Percentiles rank a stretch among this genome's conserved stretches.
Conservation (phyloP, 2,888 invertebrate genomes). For the Morpho helenor region DNA sequence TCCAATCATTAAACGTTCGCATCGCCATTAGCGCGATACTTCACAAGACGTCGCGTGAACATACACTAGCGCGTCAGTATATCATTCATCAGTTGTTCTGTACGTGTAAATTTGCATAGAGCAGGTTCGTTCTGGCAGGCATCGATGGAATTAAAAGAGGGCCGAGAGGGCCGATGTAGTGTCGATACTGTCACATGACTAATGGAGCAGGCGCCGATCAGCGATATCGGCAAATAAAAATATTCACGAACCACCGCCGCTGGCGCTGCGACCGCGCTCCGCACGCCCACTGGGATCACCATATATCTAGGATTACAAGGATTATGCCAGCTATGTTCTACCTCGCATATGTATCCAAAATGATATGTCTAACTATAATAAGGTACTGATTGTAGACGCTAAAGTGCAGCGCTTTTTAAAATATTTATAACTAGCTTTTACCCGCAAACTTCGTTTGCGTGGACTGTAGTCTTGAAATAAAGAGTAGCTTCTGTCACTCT, state of each 20-base stretch:
- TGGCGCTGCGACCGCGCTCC: slow-evolving; percentile 31
- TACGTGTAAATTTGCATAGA: slow-evolving; percentile 64
- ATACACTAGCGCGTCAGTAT: slow-evolving; percentile 43
- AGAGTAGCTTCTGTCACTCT: no score
- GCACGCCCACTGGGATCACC: slow-evolving; percentile 4
- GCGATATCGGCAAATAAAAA: slow-evolving; percentile 74
- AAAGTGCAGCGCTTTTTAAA: no score
- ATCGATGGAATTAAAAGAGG: slow-evolving; percentile 64
- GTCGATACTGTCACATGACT: slow-evolving; percentile 78
- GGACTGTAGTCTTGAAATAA: no score
- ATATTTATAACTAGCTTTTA: no score
- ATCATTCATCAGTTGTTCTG: slow-evolving; percentile 66
- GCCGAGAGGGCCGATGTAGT: slow-evolving; percentile 65
- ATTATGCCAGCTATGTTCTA: neutral
- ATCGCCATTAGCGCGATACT: slow-evolving; percentile 25
- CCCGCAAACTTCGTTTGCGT: no score
- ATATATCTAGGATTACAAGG: neutral
- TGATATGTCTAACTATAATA: no score
- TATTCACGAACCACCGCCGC: slow-evolving; percentile 51
- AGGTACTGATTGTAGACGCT: no score
- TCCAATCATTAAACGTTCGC: slow-evolving; percentile 30
- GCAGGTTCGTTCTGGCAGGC: slow-evolving; percentile 55
- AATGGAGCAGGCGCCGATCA: slow-evolving; percentile 77
- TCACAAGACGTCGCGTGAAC: slow-evolving; percentile 25
- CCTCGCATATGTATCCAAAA: no score